Conservation (phyloP, 1,140 invertebrate genomes). For the Saccostrea echinata region DNA sequence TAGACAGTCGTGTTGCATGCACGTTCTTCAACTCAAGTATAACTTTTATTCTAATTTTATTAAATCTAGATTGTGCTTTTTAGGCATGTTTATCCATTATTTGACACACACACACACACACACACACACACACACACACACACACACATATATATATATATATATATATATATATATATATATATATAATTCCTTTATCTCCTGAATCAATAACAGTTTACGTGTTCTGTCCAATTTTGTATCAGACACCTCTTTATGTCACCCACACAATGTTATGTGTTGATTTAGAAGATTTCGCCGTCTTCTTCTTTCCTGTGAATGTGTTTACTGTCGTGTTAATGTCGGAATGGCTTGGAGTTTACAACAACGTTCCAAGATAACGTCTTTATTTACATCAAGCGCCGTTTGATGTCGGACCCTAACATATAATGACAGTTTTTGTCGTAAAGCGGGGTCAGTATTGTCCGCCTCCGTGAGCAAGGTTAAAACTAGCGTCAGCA, state of each 20-base stretch:
- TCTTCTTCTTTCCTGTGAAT: background rate
- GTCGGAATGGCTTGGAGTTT: background rate
- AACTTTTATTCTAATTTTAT: no score
- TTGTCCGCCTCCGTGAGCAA: background rate
- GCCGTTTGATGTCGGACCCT: background rate
- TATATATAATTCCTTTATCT: no score
- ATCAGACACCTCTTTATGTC: background rate
- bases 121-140: no score
- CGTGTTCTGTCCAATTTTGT: no score
- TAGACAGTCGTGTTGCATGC: no score
- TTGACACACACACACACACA: no score
- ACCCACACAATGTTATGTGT: background rate
- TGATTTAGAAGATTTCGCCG: background rate
- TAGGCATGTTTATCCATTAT: no score
- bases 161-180: no score
- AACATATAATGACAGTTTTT: background rate
- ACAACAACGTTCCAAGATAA: background rate
- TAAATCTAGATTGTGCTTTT: no score
- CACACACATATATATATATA: no score
- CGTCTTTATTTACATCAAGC: background rate
- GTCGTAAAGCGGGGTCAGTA: background rate
- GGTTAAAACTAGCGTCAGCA: background rate
- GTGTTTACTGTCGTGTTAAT: constrained; percentile 20
- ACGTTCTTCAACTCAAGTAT: no score
- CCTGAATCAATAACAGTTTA: no score